Evolutionary conservation across 1,140 invertebrate species (phyloP).

Genomic region (Harlomillsia oculata): DNA sequence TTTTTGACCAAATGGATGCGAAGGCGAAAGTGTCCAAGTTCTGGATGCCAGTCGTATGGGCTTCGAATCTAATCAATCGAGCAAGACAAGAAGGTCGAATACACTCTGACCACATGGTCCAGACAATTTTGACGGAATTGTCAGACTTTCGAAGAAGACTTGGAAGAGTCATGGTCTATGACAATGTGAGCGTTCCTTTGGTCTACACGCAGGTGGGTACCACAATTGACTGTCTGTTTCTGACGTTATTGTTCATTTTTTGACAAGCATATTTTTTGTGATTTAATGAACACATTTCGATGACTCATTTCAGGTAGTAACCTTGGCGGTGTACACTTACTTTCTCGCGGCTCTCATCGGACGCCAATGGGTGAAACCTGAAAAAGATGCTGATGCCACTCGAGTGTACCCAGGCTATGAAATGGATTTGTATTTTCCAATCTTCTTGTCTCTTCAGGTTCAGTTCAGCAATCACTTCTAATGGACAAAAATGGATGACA

Average conservation of each 20-base stretch:
- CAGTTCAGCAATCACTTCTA: no score
- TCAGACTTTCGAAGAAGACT: constrained; percentile 69
- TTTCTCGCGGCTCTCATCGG: constrained; percentile 79
- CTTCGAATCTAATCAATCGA: constrained; percentile 76
- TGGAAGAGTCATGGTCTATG: constrained; percentile 74
- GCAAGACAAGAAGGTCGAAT: constrained; percentile 70
- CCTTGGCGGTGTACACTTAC: constrained; percentile 79
- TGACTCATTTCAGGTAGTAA: constrained; percentile 66
- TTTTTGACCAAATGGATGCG: constrained; percentile 76
- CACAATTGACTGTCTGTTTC: not conserved
- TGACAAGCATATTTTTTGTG: not conserved
- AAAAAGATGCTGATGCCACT: constrained; percentile 39
- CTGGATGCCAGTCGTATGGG: constrained; percentile 86
- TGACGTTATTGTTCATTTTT: not conserved
- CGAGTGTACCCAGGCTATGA: constrained; percentile 44
- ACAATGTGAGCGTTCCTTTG: constrained; percentile 92
- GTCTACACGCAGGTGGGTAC: constrained; percentile 88
- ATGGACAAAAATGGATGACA: no score
- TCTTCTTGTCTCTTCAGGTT: constrained; percentile 84
- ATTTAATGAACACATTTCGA: not conserved
- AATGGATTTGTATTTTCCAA: constrained; percentile 81
- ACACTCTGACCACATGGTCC: constrained; percentile 73
- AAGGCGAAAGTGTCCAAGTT: constrained; percentile 83
- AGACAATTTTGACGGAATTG: constrained; percentile 69
- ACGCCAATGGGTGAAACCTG: constrained; percentile 63